Evolutionary conservation across 2,113 vertebrate genomes (phyloP).

Genomic region (Pholis gunnellus): DNA sequence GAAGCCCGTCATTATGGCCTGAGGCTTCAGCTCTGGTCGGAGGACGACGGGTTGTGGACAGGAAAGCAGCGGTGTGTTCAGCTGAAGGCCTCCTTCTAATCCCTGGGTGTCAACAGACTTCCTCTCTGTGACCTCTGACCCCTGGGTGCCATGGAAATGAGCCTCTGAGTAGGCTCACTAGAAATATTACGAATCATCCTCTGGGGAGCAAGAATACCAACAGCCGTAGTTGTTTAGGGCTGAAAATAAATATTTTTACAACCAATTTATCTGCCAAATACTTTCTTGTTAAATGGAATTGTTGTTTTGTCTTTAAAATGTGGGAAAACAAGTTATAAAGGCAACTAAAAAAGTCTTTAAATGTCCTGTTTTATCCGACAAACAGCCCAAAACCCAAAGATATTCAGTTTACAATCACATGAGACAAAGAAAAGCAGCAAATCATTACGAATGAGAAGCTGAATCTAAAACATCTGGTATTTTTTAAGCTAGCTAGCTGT

Average conservation of each 20-base stretch:
- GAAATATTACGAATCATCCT: not conserved
- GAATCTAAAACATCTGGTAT: too few relatives aligned
- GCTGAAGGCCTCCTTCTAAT: constrained; percentile 29
- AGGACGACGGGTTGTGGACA: constrained; percentile 60
- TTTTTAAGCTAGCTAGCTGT: not conserved
- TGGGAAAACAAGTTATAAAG: not conserved
- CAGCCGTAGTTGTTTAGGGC: not conserved
- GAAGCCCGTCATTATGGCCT: constrained; percentile 72
- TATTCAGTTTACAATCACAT: too few relatives aligned
- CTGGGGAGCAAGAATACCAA: not conserved
- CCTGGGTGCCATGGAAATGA: constrained; percentile 6
- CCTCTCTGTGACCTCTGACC: constrained; percentile 60
- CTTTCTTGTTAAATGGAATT: not conserved
- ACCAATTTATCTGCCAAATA: too few relatives aligned
- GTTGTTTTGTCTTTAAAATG: not conserved
- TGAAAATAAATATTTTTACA: not conserved
- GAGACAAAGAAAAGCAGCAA: too few relatives aligned
- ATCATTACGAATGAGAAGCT: too few relatives aligned
- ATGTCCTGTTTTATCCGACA: not conserved
- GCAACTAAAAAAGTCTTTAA: not conserved
- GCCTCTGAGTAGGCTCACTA: not conserved
- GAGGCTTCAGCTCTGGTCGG: constrained; percentile 70
- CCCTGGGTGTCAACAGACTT: constrained; percentile 67
- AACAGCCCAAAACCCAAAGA: too few relatives aligned
- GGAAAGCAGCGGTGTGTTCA: constrained; percentile 28